Conservation (phyloP, 2,113 vertebrate genomes). For the Australoheros scitulus region DNA sequence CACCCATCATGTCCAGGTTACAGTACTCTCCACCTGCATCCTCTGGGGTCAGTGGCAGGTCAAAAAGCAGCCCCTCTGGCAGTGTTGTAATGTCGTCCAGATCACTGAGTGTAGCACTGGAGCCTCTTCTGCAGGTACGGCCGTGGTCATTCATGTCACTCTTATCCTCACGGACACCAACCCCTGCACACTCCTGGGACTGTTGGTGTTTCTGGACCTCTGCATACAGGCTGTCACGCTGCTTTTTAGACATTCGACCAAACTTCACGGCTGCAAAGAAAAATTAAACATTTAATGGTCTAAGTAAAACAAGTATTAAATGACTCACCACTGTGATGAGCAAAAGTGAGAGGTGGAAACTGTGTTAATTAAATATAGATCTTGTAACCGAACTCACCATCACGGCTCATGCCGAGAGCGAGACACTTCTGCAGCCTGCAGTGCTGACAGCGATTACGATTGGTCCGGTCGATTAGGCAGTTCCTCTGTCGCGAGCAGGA, state of each 20-base stretch:
- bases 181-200: slow-evolving; percentile 79
- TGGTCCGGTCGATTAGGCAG: slow-evolving; percentile 91
- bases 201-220: slow-evolving; percentile 94
- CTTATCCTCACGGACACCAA: slow-evolving; percentile 59
- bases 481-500: slow-evolving; percentile 92
- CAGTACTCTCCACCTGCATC: slow-evolving; percentile 82
- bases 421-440: slow-evolving; percentile 94
- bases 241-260: slow-evolving; percentile 95
- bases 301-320: not conserved
- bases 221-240: slow-evolving; percentile 90
- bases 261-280: slow-evolving; percentile 88
- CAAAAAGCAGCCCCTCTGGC: slow-evolving; percentile 86
- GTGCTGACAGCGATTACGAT: slow-evolving; percentile 94
- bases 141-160: slow-evolving; percentile 65
- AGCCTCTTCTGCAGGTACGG: slow-evolving; percentile 83
- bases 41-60: slow-evolving; percentile 87
- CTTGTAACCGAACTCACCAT: slow-evolving; percentile 80
- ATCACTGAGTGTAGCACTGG: slow-evolving; percentile 83
- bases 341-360: slow-evolving; percentile 5
- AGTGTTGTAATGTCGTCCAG: slow-evolving; percentile 86
- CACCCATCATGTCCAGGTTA: slow-evolving; percentile 83
- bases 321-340: not conserved
- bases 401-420: slow-evolving; percentile 91
- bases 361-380: slow-evolving; percentile 41
- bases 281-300: slow-evolving; percentile 15